A percentile compares a stretch with the other conserved stretches of the same genome.
phyloP scores from a whole-genome alignment of 1,140 invertebrate species.

The Formica exsecta region DNA sequence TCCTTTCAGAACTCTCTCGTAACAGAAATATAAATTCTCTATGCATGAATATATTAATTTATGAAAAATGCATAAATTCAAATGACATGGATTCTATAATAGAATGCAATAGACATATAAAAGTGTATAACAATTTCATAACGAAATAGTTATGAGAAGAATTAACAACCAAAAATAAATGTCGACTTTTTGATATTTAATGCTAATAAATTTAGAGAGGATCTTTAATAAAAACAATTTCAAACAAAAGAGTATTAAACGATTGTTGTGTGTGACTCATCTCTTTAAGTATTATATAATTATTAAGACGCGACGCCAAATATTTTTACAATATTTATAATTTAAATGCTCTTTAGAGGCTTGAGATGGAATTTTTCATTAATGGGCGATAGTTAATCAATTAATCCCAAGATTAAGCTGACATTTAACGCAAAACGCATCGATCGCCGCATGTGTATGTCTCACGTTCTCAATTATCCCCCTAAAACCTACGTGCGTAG shows the following conservation, averaged over 20 bases:
- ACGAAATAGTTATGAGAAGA: not conserved
- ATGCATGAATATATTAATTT: not conserved
- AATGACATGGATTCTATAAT: not conserved
- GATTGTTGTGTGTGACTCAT: not conserved
- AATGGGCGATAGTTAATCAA: not conserved
- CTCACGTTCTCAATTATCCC: slow-evolving; percentile 45
- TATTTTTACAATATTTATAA: no score
- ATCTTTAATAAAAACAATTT: not conserved
- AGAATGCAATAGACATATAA: slow-evolving; percentile 24
- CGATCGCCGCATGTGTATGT: slow-evolving; percentile 44
- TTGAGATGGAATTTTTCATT: not conserved
- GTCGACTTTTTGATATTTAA: not conserved
- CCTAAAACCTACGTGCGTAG: slow-evolving; percentile 58
- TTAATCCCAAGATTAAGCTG: not conserved
- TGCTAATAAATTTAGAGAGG: not conserved
- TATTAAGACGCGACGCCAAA: not conserved
- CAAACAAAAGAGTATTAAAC: not conserved
- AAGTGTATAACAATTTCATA: not conserved
- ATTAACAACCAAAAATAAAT: not conserved
- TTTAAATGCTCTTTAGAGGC: not conserved
- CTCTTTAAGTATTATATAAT: not conserved
- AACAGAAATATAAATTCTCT: slow-evolving; percentile 24
- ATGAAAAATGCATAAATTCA: not conserved
- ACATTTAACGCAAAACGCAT: slow-evolving; percentile 34
- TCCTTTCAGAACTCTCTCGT: not conserved